Percentiles rank a stretch among this genome's conserved stretches.
Conservation (phyloP, 2,888 invertebrate species). For the Bellardia bayeri region DNA sequence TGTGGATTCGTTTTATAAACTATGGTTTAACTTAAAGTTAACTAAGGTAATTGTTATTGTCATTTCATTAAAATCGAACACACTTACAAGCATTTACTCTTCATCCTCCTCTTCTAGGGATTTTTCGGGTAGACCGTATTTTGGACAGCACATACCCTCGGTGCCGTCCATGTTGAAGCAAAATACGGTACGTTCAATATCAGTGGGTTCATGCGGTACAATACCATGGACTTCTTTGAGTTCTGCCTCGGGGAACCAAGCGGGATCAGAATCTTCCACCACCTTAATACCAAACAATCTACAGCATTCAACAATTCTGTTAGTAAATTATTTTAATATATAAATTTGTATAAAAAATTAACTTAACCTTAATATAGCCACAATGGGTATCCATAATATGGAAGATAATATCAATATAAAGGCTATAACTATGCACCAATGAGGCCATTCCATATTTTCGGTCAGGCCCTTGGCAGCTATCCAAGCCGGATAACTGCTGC, state of each 20-base stretch:
- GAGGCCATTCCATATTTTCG: slow-evolving; percentile 92
- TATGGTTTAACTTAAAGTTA: slow-evolving; percentile 59
- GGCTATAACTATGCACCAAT: slow-evolving; percentile 92
- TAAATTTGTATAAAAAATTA: background rate
- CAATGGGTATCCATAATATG: slow-evolving; percentile 93
- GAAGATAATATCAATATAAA: slow-evolving; percentile 90
- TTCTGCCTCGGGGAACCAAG: slow-evolving; percentile 96
- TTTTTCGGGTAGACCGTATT: slow-evolving; percentile 84
- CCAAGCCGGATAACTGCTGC: slow-evolving; percentile 95
- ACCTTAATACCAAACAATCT: slow-evolving; percentile 92
- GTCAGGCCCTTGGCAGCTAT: slow-evolving; percentile 89
- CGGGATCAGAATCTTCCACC: slow-evolving; percentile 94
- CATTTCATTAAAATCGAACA: slow-evolving; percentile 43
- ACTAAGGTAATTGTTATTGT: slow-evolving; percentile 61
- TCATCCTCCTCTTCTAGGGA: slow-evolving; percentile 83
- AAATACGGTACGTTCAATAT: slow-evolving; percentile 91
- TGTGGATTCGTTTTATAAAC: slow-evolving; percentile 43
- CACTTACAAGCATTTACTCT: slow-evolving; percentile 73
- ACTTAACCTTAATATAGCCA: slow-evolving; percentile 91
- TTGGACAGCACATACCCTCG: slow-evolving; percentile 93
- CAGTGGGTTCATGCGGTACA: slow-evolving; percentile 92
- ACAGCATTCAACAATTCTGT: slow-evolving; percentile 59
- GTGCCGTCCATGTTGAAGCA: slow-evolving; percentile 93
- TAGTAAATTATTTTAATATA: background rate
- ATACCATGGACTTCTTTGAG: slow-evolving; percentile 95